Conservation (phyloP, 2,888 invertebrate genomes). For the Cryptophagus acutangulus region DNA sequence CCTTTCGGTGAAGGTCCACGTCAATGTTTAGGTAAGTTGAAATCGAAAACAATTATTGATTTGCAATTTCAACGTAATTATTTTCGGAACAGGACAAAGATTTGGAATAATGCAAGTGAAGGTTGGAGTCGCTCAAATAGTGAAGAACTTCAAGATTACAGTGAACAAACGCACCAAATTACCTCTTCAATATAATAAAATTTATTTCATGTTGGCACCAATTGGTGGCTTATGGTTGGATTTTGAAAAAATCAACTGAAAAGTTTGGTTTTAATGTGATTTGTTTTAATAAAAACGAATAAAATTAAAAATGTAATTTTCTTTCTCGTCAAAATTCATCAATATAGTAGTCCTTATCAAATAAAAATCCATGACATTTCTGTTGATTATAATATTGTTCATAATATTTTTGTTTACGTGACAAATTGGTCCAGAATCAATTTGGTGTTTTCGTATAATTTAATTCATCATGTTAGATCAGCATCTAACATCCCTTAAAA, state of each 20-base stretch:
- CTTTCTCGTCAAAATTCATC: too few relatives aligned
- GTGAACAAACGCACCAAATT: slow-evolving; percentile 31
- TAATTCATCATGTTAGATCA: too few relatives aligned
- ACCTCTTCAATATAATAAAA: slow-evolving; percentile 31
- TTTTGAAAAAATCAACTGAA: slow-evolving; percentile 26
- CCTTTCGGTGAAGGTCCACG: slow-evolving; percentile 40
- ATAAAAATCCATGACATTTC: too few relatives aligned
- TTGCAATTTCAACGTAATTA: slow-evolving; percentile 9
- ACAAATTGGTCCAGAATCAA: too few relatives aligned
- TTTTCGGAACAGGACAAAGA: slow-evolving; percentile 27
- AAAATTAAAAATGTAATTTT: too few relatives aligned
- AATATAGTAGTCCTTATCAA: too few relatives aligned
- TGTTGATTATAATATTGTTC: too few relatives aligned
- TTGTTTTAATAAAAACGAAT: too few relatives aligned
- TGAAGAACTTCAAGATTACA: slow-evolving; percentile 38
- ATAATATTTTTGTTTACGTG: too few relatives aligned
- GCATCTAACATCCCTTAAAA: too few relatives aligned
- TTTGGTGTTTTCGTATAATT: too few relatives aligned
- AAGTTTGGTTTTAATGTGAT: too few relatives aligned
- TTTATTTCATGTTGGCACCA: slow-evolving; percentile 24
- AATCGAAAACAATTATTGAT: slow-evolving; percentile 1
- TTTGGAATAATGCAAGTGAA: slow-evolving; percentile 40
- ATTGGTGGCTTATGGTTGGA: slow-evolving; percentile 34
- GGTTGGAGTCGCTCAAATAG: slow-evolving; percentile 39
- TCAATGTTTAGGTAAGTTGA: slow-evolving; percentile 36